These are phyloP conservation scores for Coptodon rendalli DNA, from an alignment of 2,113 vertebrate genomes.

Conservation along the genomic window DNA sequence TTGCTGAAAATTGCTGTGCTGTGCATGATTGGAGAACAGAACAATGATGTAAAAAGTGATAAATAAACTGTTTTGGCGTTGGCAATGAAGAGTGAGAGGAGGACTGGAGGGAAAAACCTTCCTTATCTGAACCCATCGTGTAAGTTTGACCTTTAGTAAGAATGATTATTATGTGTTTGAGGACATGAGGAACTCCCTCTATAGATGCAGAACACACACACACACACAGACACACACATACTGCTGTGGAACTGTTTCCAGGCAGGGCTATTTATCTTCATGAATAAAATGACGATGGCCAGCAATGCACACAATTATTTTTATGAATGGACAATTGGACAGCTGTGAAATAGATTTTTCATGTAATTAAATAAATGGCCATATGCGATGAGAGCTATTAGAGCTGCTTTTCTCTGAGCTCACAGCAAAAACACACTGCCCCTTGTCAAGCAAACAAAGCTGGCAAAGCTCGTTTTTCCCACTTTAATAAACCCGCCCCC, in stretches of 20 bases:
- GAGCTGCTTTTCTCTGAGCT: background rate
- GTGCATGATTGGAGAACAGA: background rate
- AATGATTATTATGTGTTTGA: constrained; percentile 25
- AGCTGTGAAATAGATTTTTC: constrained; percentile 1
- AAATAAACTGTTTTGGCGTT: background rate
- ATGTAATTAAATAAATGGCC: constrained; percentile 22
- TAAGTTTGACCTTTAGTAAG: constrained; percentile 7
- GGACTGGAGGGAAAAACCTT: background rate
- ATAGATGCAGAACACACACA: background rate
- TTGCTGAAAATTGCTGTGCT: background rate
- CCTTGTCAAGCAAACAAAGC: constrained; percentile 39
- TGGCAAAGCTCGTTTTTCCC: constrained; percentile 10
- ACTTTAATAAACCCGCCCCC: constrained; percentile 27
- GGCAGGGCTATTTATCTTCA: background rate
- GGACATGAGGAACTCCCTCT: background rate
- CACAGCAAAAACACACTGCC: constrained; percentile 1
- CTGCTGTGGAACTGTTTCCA: background rate
- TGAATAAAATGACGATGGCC: background rate
- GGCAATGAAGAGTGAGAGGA: background rate
- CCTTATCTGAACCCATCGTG: background rate
- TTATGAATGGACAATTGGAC: constrained; percentile 41
- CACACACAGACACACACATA: background rate
- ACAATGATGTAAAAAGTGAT: background rate
- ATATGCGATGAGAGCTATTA: background rate
- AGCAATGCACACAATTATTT: constrained; percentile 9